A percentile compares a stretch with the other conserved stretches of the same genome.
These are phyloP conservation scores for Tinea trinotella DNA, from an alignment of 2,888 invertebrate genomes.

Conservation along the genomic window DNA sequence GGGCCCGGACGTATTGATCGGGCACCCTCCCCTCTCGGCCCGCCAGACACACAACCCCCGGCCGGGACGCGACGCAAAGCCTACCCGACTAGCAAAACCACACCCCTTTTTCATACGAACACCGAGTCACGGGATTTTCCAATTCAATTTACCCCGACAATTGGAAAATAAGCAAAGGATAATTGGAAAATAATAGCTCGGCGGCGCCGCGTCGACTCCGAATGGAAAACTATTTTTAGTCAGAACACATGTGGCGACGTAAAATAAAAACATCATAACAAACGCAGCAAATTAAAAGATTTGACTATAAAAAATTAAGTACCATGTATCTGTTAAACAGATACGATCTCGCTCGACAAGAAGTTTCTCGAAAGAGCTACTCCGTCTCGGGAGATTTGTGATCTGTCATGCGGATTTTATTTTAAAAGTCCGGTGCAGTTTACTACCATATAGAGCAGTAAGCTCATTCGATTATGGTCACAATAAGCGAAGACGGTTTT, in stretches of 20 bases:
- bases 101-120: slow-evolving; percentile 62
- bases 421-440: slow-evolving; percentile 44
- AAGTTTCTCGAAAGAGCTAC: background rate
- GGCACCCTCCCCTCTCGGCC: slow-evolving; percentile 24
- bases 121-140: slow-evolving; percentile 69
- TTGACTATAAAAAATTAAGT: background rate
- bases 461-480: slow-evolving; percentile 66
- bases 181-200: slow-evolving; percentile 27
- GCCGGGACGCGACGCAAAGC: slow-evolving; percentile 22
- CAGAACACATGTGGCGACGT: slow-evolving; percentile 3
- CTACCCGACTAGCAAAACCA: slow-evolving; percentile 39
- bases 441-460: slow-evolving; percentile 58
- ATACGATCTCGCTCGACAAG: background rate
- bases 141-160: slow-evolving; percentile 52
- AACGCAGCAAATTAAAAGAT: background rate
- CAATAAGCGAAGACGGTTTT: slow-evolving; percentile 64
- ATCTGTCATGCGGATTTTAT: slow-evolving; percentile 42
- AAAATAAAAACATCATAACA: background rate
- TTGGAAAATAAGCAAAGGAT: slow-evolving; percentile 32
- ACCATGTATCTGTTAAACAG: background rate
- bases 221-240: slow-evolving; percentile 10
- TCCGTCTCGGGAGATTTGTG: slow-evolving; percentile 27
- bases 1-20: slow-evolving; percentile 30
- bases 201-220: background rate
- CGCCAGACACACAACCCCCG: slow-evolving; percentile 31